These are phyloP conservation scores for Illadopsis cleaveri DNA, from an alignment of 2,113 vertebrate genomes.

Conservation along the genomic window DNA sequence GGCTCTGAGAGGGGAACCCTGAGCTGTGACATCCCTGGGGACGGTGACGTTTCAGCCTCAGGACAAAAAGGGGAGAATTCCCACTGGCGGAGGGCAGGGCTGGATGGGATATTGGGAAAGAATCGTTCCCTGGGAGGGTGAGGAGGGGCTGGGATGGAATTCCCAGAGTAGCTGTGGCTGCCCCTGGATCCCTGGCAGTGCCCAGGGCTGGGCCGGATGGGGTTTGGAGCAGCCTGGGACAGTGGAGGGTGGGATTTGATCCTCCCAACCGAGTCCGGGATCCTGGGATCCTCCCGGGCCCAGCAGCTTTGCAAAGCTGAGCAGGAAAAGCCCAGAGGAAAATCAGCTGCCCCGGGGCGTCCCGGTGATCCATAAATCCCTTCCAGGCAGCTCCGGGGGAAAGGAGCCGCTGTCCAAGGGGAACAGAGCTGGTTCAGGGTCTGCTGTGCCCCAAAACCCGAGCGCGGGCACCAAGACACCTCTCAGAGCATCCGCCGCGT, in stretches of 20 bases:
- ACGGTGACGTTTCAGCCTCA: background rate
- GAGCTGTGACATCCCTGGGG: background rate
- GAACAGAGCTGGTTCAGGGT: background rate
- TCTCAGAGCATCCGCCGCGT: background rate
- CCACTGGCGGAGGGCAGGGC: background rate
- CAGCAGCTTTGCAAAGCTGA: too few species aligned
- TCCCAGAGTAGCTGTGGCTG: background rate
- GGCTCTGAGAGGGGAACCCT: background rate
- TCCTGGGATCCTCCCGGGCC: background rate
- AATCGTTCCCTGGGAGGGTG: background rate
- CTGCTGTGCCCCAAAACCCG: background rate
- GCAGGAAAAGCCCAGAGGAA: background rate
- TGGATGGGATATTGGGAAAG: background rate
- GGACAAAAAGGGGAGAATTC: too few species aligned
- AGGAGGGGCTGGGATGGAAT: rapidly evolving
- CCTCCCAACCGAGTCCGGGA: too few species aligned
- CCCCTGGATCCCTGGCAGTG: background rate
- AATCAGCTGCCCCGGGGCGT: background rate
- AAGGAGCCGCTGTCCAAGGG: background rate
- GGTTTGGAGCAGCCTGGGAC: background rate
- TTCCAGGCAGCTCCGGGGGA: background rate
- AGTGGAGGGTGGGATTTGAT: background rate
- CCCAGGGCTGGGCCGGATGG: rapidly evolving
- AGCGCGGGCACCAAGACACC: background rate
- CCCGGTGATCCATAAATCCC: background rate